phyloP scores from a whole-genome alignment of 1,140 invertebrate species.

The Drosophila littoralis region DNA sequence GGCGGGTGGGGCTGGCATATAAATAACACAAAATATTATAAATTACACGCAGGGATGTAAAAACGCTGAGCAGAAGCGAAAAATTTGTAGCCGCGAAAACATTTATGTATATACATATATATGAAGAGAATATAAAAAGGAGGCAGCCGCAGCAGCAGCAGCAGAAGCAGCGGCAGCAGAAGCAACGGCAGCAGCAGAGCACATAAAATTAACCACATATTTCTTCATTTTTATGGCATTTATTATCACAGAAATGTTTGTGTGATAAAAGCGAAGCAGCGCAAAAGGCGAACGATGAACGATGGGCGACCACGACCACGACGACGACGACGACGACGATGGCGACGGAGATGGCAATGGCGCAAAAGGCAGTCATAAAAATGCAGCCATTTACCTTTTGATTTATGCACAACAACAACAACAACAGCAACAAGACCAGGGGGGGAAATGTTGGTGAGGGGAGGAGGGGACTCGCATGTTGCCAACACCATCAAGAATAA shows the following conservation, averaged over 20 bases:
- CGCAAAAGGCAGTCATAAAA: slow-evolving; percentile 77
- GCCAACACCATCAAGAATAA: slow-evolving; percentile 13
- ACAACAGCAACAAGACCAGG: slow-evolving; percentile 1
- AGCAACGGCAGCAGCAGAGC: slow-evolving; percentile 41
- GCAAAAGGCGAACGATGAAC: slow-evolving; percentile 73
- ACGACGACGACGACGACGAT: not conserved
- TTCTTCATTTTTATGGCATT: slow-evolving; percentile 83
- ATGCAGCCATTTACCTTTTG: slow-evolving; percentile 83
- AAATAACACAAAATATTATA: slow-evolving; percentile 83
- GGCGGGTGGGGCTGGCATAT: slow-evolving; percentile 49
- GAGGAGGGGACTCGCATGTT: slow-evolving; percentile 40
- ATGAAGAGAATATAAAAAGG: slow-evolving; percentile 69
- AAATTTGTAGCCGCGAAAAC: slow-evolving; percentile 79
- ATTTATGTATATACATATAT: slow-evolving; percentile 62
- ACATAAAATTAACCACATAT: slow-evolving; percentile 83
- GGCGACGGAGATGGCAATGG: slow-evolving; percentile 34
- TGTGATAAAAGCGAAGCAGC: slow-evolving; percentile 77
- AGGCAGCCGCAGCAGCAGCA: slow-evolving; percentile 25
- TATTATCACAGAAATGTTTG: slow-evolving; percentile 83
- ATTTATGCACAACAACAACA: slow-evolving; percentile 75
- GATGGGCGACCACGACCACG: slow-evolving; percentile 23
- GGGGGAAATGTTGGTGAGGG: slow-evolving; percentile 1
- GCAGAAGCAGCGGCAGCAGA: slow-evolving; percentile 30
- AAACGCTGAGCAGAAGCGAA: slow-evolving; percentile 52
- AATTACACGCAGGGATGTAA: slow-evolving; percentile 75